Evolutionary conservation across 1,140 invertebrate species (phyloP).

Genomic region (Bombus superbus): DNA sequence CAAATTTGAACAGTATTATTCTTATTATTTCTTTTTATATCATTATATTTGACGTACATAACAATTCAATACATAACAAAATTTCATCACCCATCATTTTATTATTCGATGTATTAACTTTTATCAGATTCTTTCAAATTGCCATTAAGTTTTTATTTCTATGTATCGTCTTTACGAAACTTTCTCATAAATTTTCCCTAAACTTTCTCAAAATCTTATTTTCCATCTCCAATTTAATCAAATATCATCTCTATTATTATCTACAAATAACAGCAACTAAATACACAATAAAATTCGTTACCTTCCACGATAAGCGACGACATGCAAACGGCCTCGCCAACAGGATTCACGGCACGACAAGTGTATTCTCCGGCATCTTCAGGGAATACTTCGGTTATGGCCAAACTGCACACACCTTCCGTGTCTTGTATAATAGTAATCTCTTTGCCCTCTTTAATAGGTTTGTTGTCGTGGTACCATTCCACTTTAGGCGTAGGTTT

Average conservation of each 20-base stretch:
- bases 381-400: slow-evolving; percentile 96
- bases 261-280: neutral
- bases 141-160: neutral
- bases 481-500: slow-evolving; percentile 91
- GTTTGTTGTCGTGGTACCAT: slow-evolving; percentile 91
- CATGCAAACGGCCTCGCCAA: slow-evolving; percentile 92
- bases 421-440: slow-evolving; percentile 89
- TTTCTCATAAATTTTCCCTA: neutral
- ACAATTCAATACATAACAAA: neutral
- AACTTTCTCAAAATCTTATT: neutral
- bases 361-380: slow-evolving; percentile 95
- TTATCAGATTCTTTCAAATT: neutral
- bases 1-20: neutral
- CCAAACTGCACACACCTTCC: slow-evolving; percentile 91
- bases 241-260: neutral
- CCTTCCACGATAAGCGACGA: slow-evolving; percentile 93
- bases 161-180: neutral
- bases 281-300: slow-evolving; percentile 77
- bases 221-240: neutral
- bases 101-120: neutral
- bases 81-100: neutral
- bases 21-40: neutral
- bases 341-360: slow-evolving; percentile 92
- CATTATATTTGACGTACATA: neutral
- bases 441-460: slow-evolving; percentile 90